Base-by-base conservation (phyloP, 2,797 vertebrate species). In the Hippoglossus hippoglossus region DNA sequence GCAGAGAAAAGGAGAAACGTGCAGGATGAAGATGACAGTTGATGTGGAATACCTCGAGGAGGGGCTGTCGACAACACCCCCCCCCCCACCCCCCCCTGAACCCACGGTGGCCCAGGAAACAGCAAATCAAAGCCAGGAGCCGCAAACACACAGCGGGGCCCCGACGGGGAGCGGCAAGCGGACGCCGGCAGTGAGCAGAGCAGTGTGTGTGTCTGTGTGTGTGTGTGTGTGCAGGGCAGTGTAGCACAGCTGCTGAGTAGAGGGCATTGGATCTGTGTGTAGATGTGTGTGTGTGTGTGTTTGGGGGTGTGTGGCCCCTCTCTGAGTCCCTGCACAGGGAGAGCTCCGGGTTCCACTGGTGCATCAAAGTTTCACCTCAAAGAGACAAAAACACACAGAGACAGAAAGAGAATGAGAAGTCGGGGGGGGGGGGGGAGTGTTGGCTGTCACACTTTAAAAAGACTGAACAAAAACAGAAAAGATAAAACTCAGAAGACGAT, bases 321-420 rank as follows among this genome's bases (percentile, higher is more conserved):
- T 25, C 51, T 26, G 21, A 41, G 54, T 91, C 84, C 84, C 88
- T 76, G 82, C 70, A 26, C 76, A 11, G 90, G 89, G 85, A 89
- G 47, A 44, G 34, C 62, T 46, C 78, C 57, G 47, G 24, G 41
- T 70, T 87, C 85, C 80, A 86, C 84, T 86, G 91, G 87, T 84
- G 85, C 86, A 91, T 91, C 85, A 91, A 91, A 92, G 90, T 92
- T 91, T 89, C 59, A 87, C 83, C 82, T 91, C 70, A 88, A 81
- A 76, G 69, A 81, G 69, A 84, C 47, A 49, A 21, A n/a, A 10
- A 49, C 47, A 49, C 68, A 62, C 58, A 78, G 67, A 73, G 76
- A 78, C 67, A 67, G 81, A 79, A 70, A 63, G 75, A 68, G 71
- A 26, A 50, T 4, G 72, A 64, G 57, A 44, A 69, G 57, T 55